Conservation (phyloP, 2,888 invertebrate species). For the Caenorhabditis doughertyi region DNA sequence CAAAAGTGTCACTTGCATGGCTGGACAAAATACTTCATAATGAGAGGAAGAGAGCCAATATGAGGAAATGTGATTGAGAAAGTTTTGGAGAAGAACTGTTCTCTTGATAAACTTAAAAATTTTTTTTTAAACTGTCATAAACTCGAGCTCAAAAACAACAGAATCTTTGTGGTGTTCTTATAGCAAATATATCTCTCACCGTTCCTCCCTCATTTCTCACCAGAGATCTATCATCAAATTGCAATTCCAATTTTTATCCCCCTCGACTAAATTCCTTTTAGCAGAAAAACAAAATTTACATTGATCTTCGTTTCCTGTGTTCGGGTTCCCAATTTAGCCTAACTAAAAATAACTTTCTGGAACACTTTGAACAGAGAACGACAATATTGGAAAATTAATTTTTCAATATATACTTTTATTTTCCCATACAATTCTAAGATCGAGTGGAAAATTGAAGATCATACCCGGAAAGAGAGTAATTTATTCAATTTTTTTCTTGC, state of each 20-base stretch:
- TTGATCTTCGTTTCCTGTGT: neutral
- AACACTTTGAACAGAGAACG: neutral
- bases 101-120: too few relatives aligned
- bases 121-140: too few relatives aligned
- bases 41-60: slow-evolving; percentile 26
- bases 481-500: neutral
- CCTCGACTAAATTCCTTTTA: too few relatives aligned
- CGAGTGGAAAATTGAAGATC: neutral
- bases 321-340: neutral
- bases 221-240: slow-evolving; percentile 1
- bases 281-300: slow-evolving; percentile 9
- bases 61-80: neutral
- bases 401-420: neutral
- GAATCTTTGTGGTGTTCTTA: too few relatives aligned
- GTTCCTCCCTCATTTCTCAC: neutral
- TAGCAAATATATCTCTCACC: neutral
- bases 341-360: neutral
- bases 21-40: slow-evolving; percentile 19
- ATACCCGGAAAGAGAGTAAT: neutral
- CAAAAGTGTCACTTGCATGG: slow-evolving; percentile 58
- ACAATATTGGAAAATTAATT: too few relatives aligned
- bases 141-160: too few relatives aligned
- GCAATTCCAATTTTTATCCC: slow-evolving; percentile 1
- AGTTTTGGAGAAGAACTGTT: neutral
- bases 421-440: neutral